Percentiles rank a stretch among this genome's conserved stretches.
These are phyloP conservation scores for Hippocampus guttulatus DNA, from an alignment of 2,113 vertebrate genomes.

Conservation along the genomic window DNA sequence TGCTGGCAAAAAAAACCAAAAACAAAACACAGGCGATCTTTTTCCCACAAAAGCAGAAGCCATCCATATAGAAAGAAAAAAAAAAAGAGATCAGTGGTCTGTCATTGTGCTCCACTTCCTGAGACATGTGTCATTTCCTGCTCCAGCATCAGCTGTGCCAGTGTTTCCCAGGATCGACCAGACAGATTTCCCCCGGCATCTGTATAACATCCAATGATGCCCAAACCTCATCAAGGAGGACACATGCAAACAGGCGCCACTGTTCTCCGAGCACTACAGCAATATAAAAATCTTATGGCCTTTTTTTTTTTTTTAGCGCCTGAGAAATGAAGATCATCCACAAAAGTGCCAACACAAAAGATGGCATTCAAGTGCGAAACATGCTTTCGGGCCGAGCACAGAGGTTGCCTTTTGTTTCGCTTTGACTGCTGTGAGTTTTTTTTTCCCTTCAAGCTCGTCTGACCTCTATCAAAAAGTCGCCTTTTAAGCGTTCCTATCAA, in stretches of 20 bases:
- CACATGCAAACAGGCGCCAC: slow-evolving; percentile 7
- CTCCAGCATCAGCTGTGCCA: slow-evolving; percentile 25
- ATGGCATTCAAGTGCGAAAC: slow-evolving; percentile 42
- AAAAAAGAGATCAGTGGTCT: slow-evolving; percentile 60
- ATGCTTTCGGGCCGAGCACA: slow-evolving; percentile 23
- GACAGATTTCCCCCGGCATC: slow-evolving; percentile 20
- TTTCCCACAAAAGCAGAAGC: slow-evolving; percentile 56
- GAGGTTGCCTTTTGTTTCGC: slow-evolving; percentile 2
- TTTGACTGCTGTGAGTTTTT: slow-evolving; percentile 8
- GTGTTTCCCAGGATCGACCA: slow-evolving; percentile 48
- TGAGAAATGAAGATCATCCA: slow-evolving; percentile 20
- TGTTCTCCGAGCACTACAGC: slow-evolving; percentile 12
- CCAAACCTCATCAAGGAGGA: neutral
- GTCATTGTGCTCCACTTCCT: slow-evolving; percentile 67
- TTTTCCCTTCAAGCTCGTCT: slow-evolving; percentile 9
- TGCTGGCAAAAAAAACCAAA: slow-evolving; percentile 13
- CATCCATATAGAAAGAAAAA: slow-evolving; percentile 48
- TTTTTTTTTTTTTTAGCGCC: slow-evolving; percentile 18
- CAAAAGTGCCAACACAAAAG: slow-evolving; percentile 35
- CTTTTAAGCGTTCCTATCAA: slow-evolving; percentile 12
- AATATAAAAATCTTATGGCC: neutral
- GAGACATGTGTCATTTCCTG: slow-evolving; percentile 62
- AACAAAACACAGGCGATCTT: slow-evolving; percentile 34
- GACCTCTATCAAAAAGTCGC: neutral
- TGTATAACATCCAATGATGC: slow-evolving; percentile 14